Evolutionary conservation across 1,140 invertebrate species (phyloP).

Genomic region (Schlechtendalia chinensis): DNA sequence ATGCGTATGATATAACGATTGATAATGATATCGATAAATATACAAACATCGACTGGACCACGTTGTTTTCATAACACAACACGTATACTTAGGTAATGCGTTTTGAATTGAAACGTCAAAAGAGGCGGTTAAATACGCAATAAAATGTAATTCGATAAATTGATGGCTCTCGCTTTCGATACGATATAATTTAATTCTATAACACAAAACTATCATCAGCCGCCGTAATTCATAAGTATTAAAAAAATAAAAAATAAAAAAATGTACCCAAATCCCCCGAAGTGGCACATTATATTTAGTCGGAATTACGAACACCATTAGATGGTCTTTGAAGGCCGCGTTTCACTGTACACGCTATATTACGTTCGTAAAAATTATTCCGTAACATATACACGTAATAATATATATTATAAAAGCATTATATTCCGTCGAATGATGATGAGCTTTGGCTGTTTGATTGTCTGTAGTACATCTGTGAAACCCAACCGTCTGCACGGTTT

Average conservation of each 20-base stretch:
- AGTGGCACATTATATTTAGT: background rate
- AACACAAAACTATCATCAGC: background rate
- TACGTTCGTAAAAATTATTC: no score
- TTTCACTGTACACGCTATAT: no score
- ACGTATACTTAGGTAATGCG: background rate
- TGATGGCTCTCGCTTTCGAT: background rate
- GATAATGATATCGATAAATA: background rate
- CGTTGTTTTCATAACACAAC: background rate
- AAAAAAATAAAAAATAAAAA: background rate
- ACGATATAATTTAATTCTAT: background rate
- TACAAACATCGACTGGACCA: background rate
- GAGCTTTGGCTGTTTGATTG: no score
- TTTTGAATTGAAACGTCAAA: background rate
- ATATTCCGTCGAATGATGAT: no score
- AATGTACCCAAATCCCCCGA: background rate
- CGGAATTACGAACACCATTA: background rate
- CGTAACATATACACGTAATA: no score
- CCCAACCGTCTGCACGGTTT: no score
- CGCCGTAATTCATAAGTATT: background rate
- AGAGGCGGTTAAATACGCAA: background rate
- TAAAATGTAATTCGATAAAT: background rate
- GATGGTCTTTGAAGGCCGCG: no score
- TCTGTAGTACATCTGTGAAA: no score
- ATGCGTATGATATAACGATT: no score
- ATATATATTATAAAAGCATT: no score